Evolutionary conservation across 2,888 invertebrate genomes (phyloP), one percentile per base, ranked within the genome.

Genomic region (Julus scanicus): DNA sequence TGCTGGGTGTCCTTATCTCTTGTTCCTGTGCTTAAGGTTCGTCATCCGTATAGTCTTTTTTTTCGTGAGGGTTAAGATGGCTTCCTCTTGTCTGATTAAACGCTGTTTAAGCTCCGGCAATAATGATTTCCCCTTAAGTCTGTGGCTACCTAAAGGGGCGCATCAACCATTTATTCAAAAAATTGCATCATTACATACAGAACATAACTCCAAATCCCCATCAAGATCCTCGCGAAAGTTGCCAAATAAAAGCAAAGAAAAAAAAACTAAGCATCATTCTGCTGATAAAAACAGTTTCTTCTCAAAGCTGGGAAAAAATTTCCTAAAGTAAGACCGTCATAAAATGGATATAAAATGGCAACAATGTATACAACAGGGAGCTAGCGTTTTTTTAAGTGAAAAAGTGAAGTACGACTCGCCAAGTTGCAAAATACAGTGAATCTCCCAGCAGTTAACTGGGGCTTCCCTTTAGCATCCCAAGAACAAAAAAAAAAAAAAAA

Each of bases 1-100:
- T 57, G 40, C 84, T 39, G 37, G 84, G 40, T 84, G 37, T 84
- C 84, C 84, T 57, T 84, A 84, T 84, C 84, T 84, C 40, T 84
- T 84, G 84, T 84, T 57, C 57, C n/a, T 57, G 57, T n/a, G 57
- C 57, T 57, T 57, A n/a, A 57, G n/a, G 15, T 29, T 84, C 40
- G 83, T 83, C 83, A 83, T 83, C 29, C 29, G 83, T 83, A 29
- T 83, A 13, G 37, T 37, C 40, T 84, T 84, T 84, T 84, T 84
- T 40, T 84, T 3, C n/a, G 57, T n/a, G n/a, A n/a, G 57, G 57
- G 57, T 11, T 57, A 3, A 57, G n/a, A 17, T 57, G 57, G n/a
- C 57, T n/a, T 57, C 40, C 37, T 84, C 84, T 84, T 84, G 37
- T 84, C 40, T 84, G 37, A 84, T 84, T 37, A 84, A 37, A 84